Base-by-base conservation (phyloP, 1,140 invertebrate species). In the Coelopa frigida region DNA sequence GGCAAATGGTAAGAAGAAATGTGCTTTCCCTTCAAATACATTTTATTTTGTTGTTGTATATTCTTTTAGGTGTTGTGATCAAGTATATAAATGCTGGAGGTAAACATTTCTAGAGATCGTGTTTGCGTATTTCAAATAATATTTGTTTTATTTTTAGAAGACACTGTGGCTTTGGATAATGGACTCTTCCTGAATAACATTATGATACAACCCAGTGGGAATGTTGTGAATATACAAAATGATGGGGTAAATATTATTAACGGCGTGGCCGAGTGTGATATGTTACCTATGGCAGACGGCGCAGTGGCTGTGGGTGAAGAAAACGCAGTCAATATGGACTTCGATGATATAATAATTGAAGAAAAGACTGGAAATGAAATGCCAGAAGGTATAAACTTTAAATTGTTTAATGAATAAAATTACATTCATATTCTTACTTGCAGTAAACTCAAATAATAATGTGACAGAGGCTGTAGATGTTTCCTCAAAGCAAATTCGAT, bases 321-420 rank as follows among this genome's bases (percentile, higher is more conserved):
- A 20, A 49, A 39, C 12, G 15, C 48, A 0, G 55, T 59, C 49
- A 49, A 61, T 12, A 51, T 66, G 8, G 62, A 66, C 52, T 36
- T 62, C 14, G 58, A 49, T 35, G 53, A 62, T 32, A 36, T 61
- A 2, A 58, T 56, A 21, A 52, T 57, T 5, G 58, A 55, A 27
- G 55, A 62, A 6, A 11, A 10, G 35, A 11, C 27, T 8, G 42
- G 26, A 5, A 39, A 44, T 17, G 33, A 46, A 26, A 20, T 27
- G 31, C 8, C 23, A 12, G 6, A 27, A 18, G 44, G 33, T 46
- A 37, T 14, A 14, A 29, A 14, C 27, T 10, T 8, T 10, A 10
- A 10, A 29, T 14, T 10, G 27, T 10, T 8, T 14, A 10, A 29
- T 14, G 8, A 7, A 37, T 15, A 17, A 15, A 10, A n/a, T 7